phyloP scores from a whole-genome alignment of 2,113 vertebrate genomes.

The Poicephalus meyeri region DNA sequence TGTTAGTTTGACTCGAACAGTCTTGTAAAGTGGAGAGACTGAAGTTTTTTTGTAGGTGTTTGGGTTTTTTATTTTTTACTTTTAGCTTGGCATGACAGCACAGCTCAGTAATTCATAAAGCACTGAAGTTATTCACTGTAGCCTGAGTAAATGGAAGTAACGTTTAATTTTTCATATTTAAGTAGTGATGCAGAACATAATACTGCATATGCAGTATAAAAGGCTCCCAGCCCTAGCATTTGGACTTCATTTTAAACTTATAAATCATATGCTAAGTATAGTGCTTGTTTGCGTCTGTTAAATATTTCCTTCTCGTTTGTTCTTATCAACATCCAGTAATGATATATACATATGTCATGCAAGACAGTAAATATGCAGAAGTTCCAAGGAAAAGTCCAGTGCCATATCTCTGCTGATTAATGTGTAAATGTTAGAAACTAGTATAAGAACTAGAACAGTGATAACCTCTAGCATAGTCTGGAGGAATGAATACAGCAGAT shows the following conservation, averaged over 20 bases:
- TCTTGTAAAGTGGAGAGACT: background rate
- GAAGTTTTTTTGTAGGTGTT: background rate
- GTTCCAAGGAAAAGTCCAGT: background rate
- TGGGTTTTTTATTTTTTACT: background rate
- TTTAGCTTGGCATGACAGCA: background rate
- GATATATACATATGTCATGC: constrained; percentile 49
- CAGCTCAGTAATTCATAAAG: constrained; percentile 1
- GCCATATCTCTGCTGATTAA: constrained; percentile 42
- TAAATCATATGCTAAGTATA: constrained; percentile 60
- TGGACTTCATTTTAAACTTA: constrained; percentile 40
- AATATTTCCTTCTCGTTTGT: constrained; percentile 47
- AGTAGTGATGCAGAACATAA: constrained; percentile 26
- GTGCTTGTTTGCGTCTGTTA: constrained; percentile 48
- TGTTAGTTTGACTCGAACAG: background rate
- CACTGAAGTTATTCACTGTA: background rate
- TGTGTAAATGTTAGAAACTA: background rate
- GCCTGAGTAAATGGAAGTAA: background rate
- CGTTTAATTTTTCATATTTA: constrained; percentile 43
- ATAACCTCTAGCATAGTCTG: background rate
- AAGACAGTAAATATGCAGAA: constrained; percentile 30
- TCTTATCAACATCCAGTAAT: constrained; percentile 64
- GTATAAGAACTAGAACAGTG: background rate
- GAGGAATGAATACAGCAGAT: background rate
- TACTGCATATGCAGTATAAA: constrained; percentile 7
- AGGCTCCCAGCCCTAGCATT: constrained; percentile 18